Evolutionary conservation across 1,140 invertebrate species (phyloP).

Genomic region (Thaumetopoea pityocampa): DNA sequence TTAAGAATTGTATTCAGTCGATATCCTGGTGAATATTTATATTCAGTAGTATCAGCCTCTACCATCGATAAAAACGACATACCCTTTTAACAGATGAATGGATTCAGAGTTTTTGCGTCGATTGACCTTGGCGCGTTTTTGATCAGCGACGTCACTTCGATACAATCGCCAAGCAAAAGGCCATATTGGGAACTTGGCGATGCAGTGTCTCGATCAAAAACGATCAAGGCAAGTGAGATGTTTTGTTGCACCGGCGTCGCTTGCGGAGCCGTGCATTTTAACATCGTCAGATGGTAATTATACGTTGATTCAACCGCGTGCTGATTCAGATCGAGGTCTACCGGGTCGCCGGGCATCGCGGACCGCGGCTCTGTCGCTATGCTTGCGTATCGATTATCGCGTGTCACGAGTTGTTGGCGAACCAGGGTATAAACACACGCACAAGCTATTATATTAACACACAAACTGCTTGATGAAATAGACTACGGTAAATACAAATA

Average conservation of each 20-base stretch:
- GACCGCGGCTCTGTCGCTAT: conserved; percentile 18
- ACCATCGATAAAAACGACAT: conserved; percentile 23
- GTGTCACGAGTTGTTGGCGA: conserved; percentile 34
- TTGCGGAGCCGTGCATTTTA: conserved; percentile 28
- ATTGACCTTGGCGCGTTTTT: conserved; percentile 43
- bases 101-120: conserved; percentile 27
- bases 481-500: too few relatives aligned
- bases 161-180: conserved; percentile 45
- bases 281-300: conserved; percentile 36
- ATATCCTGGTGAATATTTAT: conserved; percentile 30
- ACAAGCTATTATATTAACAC: conserved; percentile 25
- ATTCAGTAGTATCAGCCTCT: conserved; percentile 12
- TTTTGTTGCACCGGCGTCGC: conserved; percentile 15
- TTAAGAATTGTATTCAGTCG: conserved; percentile 23
- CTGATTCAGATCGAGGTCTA: conserved; percentile 60
- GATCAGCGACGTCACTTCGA: conserved; percentile 41
- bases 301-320: conserved; percentile 43
- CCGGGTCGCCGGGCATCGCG: conserved; percentile 38
- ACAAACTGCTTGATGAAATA: conserved; percentile 28
- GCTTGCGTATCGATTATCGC: conserved; percentile 36
- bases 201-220: conserved; percentile 34
- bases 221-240: conserved; percentile 16
- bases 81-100: conserved; percentile 38
- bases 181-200: conserved; percentile 40
- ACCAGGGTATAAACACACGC: conserved; percentile 30